A percentile compares a stretch with the other conserved stretches of the same genome.
Conservation (phyloP, 2,888 invertebrate genomes). For the Cyclophora punctaria region DNA sequence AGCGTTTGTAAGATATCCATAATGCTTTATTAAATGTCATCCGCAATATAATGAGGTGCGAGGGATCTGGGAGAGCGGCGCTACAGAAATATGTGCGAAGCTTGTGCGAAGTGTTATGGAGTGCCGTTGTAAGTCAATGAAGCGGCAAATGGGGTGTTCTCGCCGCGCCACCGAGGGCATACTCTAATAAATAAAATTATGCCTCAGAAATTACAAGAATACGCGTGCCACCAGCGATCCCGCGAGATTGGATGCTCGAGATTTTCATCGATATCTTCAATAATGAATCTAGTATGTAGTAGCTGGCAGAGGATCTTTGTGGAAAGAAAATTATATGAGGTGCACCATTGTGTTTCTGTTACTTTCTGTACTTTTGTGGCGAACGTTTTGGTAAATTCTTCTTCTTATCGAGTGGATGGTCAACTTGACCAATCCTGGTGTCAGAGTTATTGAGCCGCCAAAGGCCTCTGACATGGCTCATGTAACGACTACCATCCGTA, state of each 20-base stretch:
- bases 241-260: slow-evolving; percentile 68
- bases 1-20: slow-evolving; percentile 56
- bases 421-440: too few relatives aligned
- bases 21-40: slow-evolving; percentile 75
- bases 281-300: slow-evolving; percentile 69
- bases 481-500: too few relatives aligned
- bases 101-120: slow-evolving; percentile 71
- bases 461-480: too few relatives aligned
- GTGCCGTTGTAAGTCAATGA: slow-evolving; percentile 76
- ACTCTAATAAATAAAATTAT: slow-evolving; percentile 76
- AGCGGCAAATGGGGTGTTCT: slow-evolving; percentile 73
- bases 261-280: slow-evolving; percentile 65
- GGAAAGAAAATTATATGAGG: too few relatives aligned
- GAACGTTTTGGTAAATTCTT: too few relatives aligned
- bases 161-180: slow-evolving; percentile 56
- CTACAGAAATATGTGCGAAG: slow-evolving; percentile 73
- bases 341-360: too few relatives aligned
- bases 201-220: slow-evolving; percentile 74
- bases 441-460: too few relatives aligned
- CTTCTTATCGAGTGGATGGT: too few relatives aligned
- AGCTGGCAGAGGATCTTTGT: slow-evolving; percentile 41
- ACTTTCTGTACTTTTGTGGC: too few relatives aligned
- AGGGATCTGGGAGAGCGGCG: slow-evolving; percentile 62
- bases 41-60: slow-evolving; percentile 73
- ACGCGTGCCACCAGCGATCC: slow-evolving; percentile 59